Percentiles rank a stretch among this genome's conserved stretches.
Evolutionary conservation across 2,113 vertebrate species (phyloP).

Genomic region (Gambusia holbrooki): DNA sequence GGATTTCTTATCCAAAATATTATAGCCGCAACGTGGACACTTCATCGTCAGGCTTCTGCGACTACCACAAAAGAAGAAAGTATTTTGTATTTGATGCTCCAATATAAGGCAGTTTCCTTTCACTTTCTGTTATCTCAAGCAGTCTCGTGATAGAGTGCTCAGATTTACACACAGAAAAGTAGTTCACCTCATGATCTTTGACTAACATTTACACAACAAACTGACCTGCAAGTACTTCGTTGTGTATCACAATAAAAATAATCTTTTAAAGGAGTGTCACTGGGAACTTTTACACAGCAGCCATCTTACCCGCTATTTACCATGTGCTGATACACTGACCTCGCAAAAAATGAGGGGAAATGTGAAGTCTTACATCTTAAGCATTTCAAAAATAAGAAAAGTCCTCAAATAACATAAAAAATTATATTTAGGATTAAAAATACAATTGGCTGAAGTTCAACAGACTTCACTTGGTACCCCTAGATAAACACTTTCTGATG

Average conservation of each 20-base stretch:
- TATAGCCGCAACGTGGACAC: slow-evolving; percentile 47
- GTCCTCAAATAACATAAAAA: neutral
- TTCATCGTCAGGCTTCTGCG: slow-evolving; percentile 67
- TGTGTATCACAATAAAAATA: neutral
- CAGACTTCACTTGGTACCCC: neutral
- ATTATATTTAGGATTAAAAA: neutral
- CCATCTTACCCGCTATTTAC: fast-evolving
- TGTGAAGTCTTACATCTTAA: slow-evolving; percentile 11
- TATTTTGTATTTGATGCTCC: neutral
- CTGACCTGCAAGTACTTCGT: neutral
- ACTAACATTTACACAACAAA: neutral
- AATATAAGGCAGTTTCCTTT: slow-evolving; percentile 24
- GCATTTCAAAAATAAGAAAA: fast-evolving
- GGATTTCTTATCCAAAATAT: slow-evolving; percentile 45
- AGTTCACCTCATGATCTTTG: slow-evolving; percentile 4
- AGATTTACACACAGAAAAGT: fast-evolving
- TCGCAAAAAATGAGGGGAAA: neutral
- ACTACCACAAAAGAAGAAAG: slow-evolving; percentile 13
- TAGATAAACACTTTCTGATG: neutral
- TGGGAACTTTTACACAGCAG: neutral
- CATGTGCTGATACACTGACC: neutral
- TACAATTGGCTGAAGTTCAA: neutral
- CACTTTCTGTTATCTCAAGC: slow-evolving; percentile 42
- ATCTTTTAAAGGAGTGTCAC: neutral
- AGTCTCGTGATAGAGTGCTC: neutral